Conservation (phyloP, 2,888 invertebrate species). For the Busseola fusca region DNA sequence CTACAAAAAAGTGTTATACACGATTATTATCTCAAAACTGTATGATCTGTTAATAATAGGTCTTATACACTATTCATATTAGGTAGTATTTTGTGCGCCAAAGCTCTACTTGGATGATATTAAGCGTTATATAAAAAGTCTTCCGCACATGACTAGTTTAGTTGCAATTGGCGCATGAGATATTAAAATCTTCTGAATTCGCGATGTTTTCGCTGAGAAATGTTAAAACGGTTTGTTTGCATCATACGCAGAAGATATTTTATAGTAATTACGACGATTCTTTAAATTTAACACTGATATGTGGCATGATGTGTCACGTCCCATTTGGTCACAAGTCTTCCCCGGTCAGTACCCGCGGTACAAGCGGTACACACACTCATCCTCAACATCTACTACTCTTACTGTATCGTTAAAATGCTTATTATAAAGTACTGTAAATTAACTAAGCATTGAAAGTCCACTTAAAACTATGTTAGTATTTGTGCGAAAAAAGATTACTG, state of each 20-base stretch:
- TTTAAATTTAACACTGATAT: slow-evolving; percentile 83
- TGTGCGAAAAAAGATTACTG: slow-evolving; percentile 62
- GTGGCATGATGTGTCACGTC: slow-evolving; percentile 87
- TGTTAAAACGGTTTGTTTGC: slow-evolving; percentile 42
- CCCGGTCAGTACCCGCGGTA: slow-evolving; percentile 48
- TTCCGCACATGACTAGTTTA: slow-evolving; percentile 64
- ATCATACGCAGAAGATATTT: slow-evolving; percentile 70
- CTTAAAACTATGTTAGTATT: slow-evolving; percentile 52
- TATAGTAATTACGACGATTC: slow-evolving; percentile 68
- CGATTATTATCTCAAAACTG: slow-evolving; percentile 85
- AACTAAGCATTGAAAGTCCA: slow-evolving; percentile 51
- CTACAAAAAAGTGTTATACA: slow-evolving; percentile 86
- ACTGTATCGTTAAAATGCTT: slow-evolving; percentile 54
- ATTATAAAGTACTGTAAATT: slow-evolving; percentile 52
- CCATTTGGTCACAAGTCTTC: slow-evolving; percentile 76
- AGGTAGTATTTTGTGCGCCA: slow-evolving; percentile 84
- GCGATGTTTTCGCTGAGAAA: slow-evolving; percentile 7
- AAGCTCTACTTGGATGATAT: slow-evolving; percentile 85
- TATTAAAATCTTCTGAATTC: slow-evolving; percentile 22
- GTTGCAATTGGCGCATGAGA: slow-evolving; percentile 58
- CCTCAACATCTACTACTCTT: slow-evolving; percentile 58
- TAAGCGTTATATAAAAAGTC: slow-evolving; percentile 71
- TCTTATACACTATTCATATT: slow-evolving; percentile 82
- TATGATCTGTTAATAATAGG: slow-evolving; percentile 82
- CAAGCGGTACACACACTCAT: slow-evolving; percentile 52